Percentiles rank a stretch among this genome's conserved stretches.
phyloP scores from a whole-genome alignment of 2,113 vertebrate genomes.

The Megaceryle maxima region DNA sequence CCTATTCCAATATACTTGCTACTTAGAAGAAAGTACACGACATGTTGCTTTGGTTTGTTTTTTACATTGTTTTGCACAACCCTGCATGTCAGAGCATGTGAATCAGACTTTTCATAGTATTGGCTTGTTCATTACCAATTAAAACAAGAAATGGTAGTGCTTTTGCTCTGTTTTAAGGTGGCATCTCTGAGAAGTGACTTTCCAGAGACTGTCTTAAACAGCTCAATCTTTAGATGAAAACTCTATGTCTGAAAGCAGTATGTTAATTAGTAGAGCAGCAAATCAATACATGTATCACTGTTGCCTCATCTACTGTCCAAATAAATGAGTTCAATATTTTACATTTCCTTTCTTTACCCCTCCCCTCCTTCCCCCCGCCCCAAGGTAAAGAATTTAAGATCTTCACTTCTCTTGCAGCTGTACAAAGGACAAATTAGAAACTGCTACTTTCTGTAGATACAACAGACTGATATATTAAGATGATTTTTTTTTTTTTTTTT shows the following conservation, averaged over 20 bases:
- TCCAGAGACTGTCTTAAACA: not conserved
- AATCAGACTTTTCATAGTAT: not conserved
- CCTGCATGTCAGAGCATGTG: fast-evolving
- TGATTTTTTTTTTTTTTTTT: not conserved
- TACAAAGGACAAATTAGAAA: not conserved
- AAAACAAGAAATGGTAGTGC: not conserved
- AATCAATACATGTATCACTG: not conserved
- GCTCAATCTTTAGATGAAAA: constrained; percentile 13
- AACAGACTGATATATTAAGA: not conserved
- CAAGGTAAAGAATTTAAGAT: not conserved
- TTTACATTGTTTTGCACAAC: not conserved
- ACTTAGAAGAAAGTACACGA: not conserved
- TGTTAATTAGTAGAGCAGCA: constrained; percentile 35
- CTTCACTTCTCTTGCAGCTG: not conserved
- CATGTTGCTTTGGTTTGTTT: not conserved
- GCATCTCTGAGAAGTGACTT: not conserved
- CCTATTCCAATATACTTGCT: not conserved
- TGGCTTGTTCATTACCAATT: not conserved
- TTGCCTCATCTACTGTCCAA: constrained; percentile 5
- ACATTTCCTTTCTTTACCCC: not conserved
- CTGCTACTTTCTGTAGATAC: not conserved
- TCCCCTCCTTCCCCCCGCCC: not conserved
- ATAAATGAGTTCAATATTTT: constrained; percentile 24
- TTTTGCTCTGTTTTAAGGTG: not conserved
- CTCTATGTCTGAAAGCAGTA: not conserved